These are phyloP conservation scores for Sylvilagus floridanus DNA, from an alignment of 2,797 vertebrate species.

Conservation along the genomic window DNA sequence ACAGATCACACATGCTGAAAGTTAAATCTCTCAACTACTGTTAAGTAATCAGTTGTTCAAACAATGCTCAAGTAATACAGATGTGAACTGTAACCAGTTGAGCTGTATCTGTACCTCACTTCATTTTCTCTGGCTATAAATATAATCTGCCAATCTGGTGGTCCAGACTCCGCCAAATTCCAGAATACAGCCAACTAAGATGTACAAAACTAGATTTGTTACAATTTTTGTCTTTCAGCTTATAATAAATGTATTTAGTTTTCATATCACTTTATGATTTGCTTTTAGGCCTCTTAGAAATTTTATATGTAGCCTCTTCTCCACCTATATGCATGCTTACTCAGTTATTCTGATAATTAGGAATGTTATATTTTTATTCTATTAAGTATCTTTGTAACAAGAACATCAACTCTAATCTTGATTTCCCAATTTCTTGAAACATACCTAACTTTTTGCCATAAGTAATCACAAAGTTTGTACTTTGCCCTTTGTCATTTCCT, in stretches of 20 bases:
- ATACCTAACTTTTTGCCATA: neutral
- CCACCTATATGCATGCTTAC: neutral
- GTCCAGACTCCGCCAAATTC: neutral
- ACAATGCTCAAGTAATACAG: neutral
- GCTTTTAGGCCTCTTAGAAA: neutral
- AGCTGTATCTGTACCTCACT: neutral
- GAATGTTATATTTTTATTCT: neutral
- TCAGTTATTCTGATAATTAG: neutral
- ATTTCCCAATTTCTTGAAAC: slow-evolving; percentile 24
- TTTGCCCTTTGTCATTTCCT: neutral
- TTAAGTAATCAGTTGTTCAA: neutral
- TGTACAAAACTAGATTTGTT: neutral
- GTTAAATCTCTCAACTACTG: neutral
- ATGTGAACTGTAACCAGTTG: neutral
- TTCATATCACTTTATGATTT: neutral
- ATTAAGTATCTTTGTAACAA: neutral
- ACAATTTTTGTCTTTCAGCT: neutral
- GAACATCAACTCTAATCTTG: neutral
- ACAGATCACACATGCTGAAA: neutral
- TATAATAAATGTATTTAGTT: neutral
- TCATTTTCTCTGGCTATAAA: neutral
- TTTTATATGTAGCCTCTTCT: neutral
- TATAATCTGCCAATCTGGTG: neutral
- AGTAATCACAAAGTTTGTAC: neutral
- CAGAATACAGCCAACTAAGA: neutral